Conservation (phyloP, 2,888 invertebrate genomes). For the Cephus spinipes region DNA sequence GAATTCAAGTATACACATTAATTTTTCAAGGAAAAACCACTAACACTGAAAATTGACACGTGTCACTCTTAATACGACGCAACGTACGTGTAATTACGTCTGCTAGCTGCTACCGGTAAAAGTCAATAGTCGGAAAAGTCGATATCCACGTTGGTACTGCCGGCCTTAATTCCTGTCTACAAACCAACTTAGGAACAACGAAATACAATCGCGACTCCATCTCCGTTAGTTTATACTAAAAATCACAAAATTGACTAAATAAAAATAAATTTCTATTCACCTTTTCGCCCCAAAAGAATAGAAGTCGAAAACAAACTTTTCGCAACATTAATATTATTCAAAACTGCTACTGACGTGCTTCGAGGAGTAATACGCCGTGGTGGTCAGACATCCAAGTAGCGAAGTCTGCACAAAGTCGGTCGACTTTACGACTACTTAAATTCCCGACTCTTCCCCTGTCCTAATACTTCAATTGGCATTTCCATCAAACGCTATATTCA, state of each 20-base stretch:
- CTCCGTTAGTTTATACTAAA: not conserved
- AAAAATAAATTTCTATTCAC: not conserved
- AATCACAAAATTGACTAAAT: not conserved
- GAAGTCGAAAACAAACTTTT: not conserved
- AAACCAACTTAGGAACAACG: not conserved
- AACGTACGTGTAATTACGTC: not conserved
- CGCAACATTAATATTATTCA: not conserved
- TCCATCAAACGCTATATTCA: not conserved
- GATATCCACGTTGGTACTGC: not conserved
- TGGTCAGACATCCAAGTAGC: not conserved
- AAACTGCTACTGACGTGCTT: not conserved
- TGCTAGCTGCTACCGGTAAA: not conserved
- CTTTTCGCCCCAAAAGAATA: not conserved
- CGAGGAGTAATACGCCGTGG: not conserved
- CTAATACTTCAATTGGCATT: not conserved
- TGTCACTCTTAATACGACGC: not conserved
- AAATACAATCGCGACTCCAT: not conserved
- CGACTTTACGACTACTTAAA: not conserved
- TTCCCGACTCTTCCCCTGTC: not conserved
- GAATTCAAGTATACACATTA: not conserved
- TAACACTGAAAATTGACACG: not conserved
- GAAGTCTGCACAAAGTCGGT: not conserved
- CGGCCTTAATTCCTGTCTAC: not conserved
- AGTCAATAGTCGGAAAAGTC: not conserved
- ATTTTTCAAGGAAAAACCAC: not conserved